Base-by-base conservation (phyloP, 2,888 invertebrate species). In the Phyllotreta striolata region DNA sequence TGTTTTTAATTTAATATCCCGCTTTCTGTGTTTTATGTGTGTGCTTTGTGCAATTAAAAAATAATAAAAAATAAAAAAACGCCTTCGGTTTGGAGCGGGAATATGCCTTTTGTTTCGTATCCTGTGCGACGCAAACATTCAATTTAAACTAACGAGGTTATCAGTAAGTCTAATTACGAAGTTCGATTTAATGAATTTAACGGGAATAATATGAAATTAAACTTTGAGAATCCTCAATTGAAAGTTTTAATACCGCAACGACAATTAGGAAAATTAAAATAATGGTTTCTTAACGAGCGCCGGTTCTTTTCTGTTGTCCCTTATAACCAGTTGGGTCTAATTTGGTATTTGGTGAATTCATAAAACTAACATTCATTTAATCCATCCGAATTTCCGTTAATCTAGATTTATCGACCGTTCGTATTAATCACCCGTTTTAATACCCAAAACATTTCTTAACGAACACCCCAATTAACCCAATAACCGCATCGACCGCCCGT, bases 1-100 rank as follows among this genome's bases (percentile, higher is more conserved):
- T 64, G 47, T 63, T 62, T 57, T 62, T 57, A 54, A 63, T 58
- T 63, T 63, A 39, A 54, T 57, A 63, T 62, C 39, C 51, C 44
- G 62, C 64, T 64, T 62, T 62, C 39, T 67, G 62, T 67, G 62
- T 67, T 63, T n/a, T 61, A 40, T 67, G 51, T 58, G 55, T 51
- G 62, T 55, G 64, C 64, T 65, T 56, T 56, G 55, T 63, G 55
- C 60, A 41, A 54, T 47, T 63, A 59, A 64, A 46, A 63, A 41
- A 9, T n/a, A n/a, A n/a, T n/a, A 24, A 24, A 3, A 24, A 24
- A 24, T 3, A 24, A 24, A 3, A 24, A 24, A 24, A 24, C n/a
- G 52, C 51, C 55, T 55, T 63, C 49, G 55, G 55, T 37, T 52
- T 24, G 4, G 1, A 24, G 24, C 24, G 24, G 24, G 24, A 24